These are phyloP conservation scores for Bufotes viridis DNA, from an alignment of 2,797 vertebrate genomes.

Conservation along the genomic window DNA sequence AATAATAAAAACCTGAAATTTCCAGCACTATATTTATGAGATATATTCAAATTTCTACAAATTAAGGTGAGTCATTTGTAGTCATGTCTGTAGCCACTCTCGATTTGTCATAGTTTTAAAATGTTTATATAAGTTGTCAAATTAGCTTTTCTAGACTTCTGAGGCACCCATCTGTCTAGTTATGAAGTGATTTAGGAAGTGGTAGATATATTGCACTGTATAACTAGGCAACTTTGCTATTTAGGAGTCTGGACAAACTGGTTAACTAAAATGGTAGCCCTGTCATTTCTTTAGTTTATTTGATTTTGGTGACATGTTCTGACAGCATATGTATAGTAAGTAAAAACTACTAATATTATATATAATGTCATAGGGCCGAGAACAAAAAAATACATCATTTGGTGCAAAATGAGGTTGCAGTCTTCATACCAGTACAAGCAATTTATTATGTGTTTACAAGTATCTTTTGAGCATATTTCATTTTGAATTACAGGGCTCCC, in stretches of 20 bases:
- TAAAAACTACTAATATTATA: not conserved
- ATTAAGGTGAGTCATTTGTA: not conserved
- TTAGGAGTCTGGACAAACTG: not conserved
- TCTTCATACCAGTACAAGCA: conserved; percentile 73
- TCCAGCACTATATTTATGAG: too few relatives aligned
- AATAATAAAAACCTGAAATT: too few relatives aligned
- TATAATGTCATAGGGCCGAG: not conserved
- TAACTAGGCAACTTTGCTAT: not conserved
- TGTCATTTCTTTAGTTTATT: too few relatives aligned
- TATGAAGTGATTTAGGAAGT: not conserved
- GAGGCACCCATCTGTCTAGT: not conserved
- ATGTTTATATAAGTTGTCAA: not conserved
- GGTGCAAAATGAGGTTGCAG: conserved; percentile 79
- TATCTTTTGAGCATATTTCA: conserved; percentile 81
- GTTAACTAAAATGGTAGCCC: not conserved
- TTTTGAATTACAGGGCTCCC: conserved; percentile 81
- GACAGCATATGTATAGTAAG: not conserved
- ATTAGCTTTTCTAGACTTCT: not conserved
- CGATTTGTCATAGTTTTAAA: not conserved
- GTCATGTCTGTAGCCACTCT: not conserved
- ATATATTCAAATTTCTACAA: not conserved
- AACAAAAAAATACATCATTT: conserved; percentile 69
- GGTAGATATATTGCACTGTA: not conserved
- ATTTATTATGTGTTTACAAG: conserved; percentile 80
- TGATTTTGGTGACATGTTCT: not conserved